A percentile compares a stretch with the other conserved stretches of the same genome.
These are phyloP conservation scores for Argentina silus DNA, from an alignment of 2,797 vertebrate species.

Conservation along the genomic window DNA sequence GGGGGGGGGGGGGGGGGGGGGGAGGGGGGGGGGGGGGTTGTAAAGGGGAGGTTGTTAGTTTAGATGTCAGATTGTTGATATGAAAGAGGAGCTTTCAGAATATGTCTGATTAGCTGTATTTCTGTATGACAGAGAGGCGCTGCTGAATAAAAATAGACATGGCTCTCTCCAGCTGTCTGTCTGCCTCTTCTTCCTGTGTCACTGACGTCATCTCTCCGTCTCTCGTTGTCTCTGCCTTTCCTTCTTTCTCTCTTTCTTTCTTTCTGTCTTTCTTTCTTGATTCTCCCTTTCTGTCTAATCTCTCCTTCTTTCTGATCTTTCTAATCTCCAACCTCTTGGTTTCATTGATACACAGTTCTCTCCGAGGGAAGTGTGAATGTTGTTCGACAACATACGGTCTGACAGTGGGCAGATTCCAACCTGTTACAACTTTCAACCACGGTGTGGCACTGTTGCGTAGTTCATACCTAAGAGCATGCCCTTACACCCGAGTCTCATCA, in stretches of 20 bases:
- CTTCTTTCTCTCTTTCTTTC: background rate
- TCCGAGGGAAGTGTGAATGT: too few species aligned
- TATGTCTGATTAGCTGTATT: constrained; percentile 58
- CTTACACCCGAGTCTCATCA: background rate
- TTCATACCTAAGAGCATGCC: constrained; percentile 18
- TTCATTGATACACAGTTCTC: too few species aligned
- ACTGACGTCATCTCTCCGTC: constrained; percentile 29
- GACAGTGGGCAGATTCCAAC: background rate
- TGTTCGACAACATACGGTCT: too few species aligned
- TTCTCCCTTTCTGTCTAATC: background rate
- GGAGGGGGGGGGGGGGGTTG: background rate
- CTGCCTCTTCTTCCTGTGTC: constrained; percentile 53
- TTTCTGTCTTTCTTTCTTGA: background rate
- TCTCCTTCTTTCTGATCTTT: background rate
- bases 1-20: background rate
- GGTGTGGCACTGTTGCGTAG: constrained; percentile 49
- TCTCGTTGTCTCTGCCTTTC: background rate
- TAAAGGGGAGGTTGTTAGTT: constrained; percentile 22
- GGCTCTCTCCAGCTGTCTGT: constrained; percentile 73
- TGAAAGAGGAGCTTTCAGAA: constrained; percentile 49
- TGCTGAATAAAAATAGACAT: constrained; percentile 76
- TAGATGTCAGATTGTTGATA: constrained; percentile 48
- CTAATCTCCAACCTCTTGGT: too few species aligned
- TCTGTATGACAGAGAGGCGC: constrained; percentile 52
- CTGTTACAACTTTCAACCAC: constrained; percentile 47